These are phyloP conservation scores for Rousettus leschenaultii DNA, from an alignment of 2,113 vertebrate species.

Conservation along the genomic window DNA sequence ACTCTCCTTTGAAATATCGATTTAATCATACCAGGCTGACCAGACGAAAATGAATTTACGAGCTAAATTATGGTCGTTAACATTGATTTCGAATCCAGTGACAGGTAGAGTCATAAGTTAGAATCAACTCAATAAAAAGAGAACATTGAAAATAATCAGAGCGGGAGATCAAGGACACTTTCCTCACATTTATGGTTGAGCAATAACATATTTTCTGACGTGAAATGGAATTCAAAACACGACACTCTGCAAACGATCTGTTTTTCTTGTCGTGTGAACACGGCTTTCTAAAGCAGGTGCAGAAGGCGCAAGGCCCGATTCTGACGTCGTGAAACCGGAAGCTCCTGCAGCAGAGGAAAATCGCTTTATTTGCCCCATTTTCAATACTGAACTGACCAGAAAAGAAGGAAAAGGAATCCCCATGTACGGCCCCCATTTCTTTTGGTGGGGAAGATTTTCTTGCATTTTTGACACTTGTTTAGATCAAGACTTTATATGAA, in stretches of 20 bases:
- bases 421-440: not conserved
- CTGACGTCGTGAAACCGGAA: not conserved
- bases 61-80: not conserved
- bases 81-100: not conserved
- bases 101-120: not conserved
- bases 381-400: not conserved
- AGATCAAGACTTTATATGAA: slow-evolving; percentile 41
- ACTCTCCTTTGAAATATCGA: not conserved
- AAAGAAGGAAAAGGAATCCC: not conserved
- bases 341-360: not conserved
- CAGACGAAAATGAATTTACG: not conserved
- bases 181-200: not conserved
- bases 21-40: not conserved
- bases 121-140: not conserved
- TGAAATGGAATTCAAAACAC: not conserved
- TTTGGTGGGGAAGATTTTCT: slow-evolving; percentile 13
- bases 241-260: not conserved
- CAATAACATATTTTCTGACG: not conserved
- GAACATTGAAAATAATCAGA: not conserved
- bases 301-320: not conserved
- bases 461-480: slow-evolving; percentile 55
- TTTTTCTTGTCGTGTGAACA: not conserved
- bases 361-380: slow-evolving; percentile 18
- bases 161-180: not conserved
- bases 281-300: not conserved